Percentiles rank a stretch among this genome's conserved stretches.
These are phyloP conservation scores for Poeciliopsis prolifica DNA, from an alignment of 2,113 vertebrate genomes.

Conservation along the genomic window DNA sequence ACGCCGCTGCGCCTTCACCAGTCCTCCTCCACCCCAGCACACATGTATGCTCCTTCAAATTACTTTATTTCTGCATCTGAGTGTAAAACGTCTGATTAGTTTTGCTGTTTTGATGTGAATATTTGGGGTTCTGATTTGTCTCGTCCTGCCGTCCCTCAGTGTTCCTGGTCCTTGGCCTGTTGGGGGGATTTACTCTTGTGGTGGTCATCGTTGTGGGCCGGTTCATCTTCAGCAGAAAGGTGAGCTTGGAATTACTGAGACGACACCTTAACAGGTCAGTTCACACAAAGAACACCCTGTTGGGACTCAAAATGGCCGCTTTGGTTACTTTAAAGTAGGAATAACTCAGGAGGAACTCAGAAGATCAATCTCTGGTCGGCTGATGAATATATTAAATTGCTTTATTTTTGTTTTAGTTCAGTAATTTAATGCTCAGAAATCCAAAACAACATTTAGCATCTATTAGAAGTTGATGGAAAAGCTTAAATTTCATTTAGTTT, in stretches of 20 bases:
- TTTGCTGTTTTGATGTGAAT: not conserved
- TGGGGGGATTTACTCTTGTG: not conserved
- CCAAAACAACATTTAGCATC: no score
- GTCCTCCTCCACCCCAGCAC: slow-evolving; percentile 18
- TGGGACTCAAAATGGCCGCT: not conserved
- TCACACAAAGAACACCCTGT: not conserved
- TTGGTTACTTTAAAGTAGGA: not conserved
- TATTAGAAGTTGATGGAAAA: no score
- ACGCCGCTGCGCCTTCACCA: slow-evolving; percentile 67
- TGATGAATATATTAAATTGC: not conserved
- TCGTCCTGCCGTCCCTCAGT: not conserved
- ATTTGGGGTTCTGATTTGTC: not conserved
- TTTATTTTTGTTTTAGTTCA: no score
- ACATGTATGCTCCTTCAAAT: slow-evolving; percentile 35
- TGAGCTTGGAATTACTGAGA: slow-evolving; percentile 2
- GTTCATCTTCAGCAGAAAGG: not conserved
- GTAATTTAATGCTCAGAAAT: no score
- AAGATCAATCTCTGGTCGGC: not conserved
- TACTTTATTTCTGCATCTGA: no score
- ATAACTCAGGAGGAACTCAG: not conserved
- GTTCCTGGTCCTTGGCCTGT: not conserved
- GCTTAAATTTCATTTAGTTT: no score
- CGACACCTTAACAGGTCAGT: not conserved
- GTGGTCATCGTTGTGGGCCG: not conserved
- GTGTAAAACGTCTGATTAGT: not conserved